Conservation (phyloP, 2,113 vertebrate genomes). For the Lipotes vexillifer region DNA sequence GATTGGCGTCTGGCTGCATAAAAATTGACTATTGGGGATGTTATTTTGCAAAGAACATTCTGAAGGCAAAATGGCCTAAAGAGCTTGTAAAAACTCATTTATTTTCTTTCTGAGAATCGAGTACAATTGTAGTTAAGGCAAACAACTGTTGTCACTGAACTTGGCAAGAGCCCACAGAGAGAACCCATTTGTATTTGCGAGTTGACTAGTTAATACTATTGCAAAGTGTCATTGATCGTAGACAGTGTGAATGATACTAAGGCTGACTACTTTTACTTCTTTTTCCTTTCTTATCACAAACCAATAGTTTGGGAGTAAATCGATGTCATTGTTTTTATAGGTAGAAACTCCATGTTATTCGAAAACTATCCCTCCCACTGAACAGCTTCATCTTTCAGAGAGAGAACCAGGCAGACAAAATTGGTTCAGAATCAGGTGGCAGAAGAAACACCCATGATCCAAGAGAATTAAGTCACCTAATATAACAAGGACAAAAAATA, state of each 20-base stretch:
- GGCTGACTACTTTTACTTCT: not conserved
- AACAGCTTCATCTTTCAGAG: not conserved
- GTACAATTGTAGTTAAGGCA: constrained; percentile 36
- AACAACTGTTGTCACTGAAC: constrained; percentile 38
- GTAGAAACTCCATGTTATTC: not conserved
- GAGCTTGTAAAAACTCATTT: constrained; percentile 47
- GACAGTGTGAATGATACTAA: not conserved
- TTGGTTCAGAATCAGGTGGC: not conserved
- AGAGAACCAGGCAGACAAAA: not conserved
- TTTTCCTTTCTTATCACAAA: not conserved
- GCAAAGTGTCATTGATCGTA: constrained; percentile 18
- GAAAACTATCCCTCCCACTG: not conserved
- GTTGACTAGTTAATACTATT: not conserved
- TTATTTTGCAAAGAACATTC: constrained; percentile 50
- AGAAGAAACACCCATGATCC: not conserved
- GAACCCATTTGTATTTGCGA: not conserved
- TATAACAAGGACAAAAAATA: not conserved
- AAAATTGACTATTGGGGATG: constrained; percentile 53
- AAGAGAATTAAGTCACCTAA: not conserved
- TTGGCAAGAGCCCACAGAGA: not conserved
- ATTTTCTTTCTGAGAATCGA: constrained; percentile 37
- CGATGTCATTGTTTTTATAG: not conserved
- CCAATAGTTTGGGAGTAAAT: not conserved
- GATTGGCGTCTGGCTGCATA: constrained; percentile 41
- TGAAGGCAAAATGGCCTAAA: constrained; percentile 36